Evolutionary conservation across 1,140 invertebrate species (phyloP), one percentile per base, ranked within the genome.

Genomic region (Brachionus calyciflorus): DNA sequence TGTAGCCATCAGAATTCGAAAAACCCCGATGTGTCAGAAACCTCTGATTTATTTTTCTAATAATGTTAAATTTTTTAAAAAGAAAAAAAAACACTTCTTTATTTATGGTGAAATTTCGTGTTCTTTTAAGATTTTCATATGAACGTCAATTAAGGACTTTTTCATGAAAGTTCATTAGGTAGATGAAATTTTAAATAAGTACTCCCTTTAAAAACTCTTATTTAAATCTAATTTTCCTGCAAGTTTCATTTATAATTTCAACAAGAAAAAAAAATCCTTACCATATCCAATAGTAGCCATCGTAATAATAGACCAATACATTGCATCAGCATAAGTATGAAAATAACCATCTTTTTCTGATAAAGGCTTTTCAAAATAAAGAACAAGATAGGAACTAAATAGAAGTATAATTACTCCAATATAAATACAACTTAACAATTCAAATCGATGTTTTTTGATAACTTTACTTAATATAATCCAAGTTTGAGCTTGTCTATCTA

Each of bases 241-340:
- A n/a, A n/a, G n/a, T n/a, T n/a, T n/a, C n/a, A n/a, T 60, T 7
- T 60, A n/a, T 14, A 17, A 26, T 30, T 33, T 26, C 1, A 12
- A 10, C 2, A 26, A 40, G 24, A 17, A 19, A 17, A n/a, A 10
- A 12, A 44, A 37, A n/a, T n/a, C 14, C 21, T 44, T 53, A 51
- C 49, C 87, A 78, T 87, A 87, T 53, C 86, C 86, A 46, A 68
- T 77, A 10, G 76, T 77, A 30, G 76, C 28, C 76, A 77, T 77
- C 10, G 76, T 77, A 3, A 77, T 53, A 14, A 77, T 53, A 41
- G 60, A 46, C 60, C 76, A 77, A 9, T 53, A 77, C 37, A 77
- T 40, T 3, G 76, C 44, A 46, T 78, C 57, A 26, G 57, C 76
- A 57, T 65, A 68, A 9, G 33, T 70, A 55, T 12, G 33, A 76